Evolutionary conservation across 1,140 invertebrate genomes (phyloP).

Genomic region (Drosophila sturtevanti): DNA sequence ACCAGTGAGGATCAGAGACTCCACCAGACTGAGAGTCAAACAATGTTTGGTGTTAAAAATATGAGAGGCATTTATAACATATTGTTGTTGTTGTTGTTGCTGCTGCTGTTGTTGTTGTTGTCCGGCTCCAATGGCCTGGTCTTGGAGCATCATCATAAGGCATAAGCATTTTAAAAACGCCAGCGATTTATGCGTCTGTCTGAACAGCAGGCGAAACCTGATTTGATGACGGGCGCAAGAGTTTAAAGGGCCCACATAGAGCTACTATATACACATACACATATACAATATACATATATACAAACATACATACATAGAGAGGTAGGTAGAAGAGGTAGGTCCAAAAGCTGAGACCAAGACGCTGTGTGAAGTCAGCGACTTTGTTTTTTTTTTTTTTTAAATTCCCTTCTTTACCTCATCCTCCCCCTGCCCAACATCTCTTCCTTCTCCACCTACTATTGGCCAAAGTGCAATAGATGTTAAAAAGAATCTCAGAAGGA

Average conservation of each 20-base stretch:
- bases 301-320: not conserved
- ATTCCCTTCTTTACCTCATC: not conserved
- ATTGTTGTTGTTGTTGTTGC: constrained; percentile 13
- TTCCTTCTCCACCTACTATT: constrained; percentile 19
- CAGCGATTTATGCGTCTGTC: constrained; percentile 74
- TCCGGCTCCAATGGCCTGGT: constrained; percentile 9
- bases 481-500: constrained; percentile 24
- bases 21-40: not conserved
- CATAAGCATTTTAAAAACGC: constrained; percentile 67
- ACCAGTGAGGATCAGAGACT: not conserved
- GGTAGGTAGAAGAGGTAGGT: constrained; percentile 50
- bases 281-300: too few relatives aligned
- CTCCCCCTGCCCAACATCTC: constrained; percentile 10
- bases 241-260: constrained; percentile 62
- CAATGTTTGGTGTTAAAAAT: constrained; percentile 69
- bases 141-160: constrained; percentile 3
- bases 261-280: not conserved
- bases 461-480: constrained; percentile 57
- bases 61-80: constrained; percentile 68
- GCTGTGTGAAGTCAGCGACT: constrained; percentile 43
- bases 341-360: constrained; percentile 20
- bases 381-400: not conserved
- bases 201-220: constrained; percentile 40
- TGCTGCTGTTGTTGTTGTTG: not conserved
- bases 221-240: constrained; percentile 62